phyloP scores from a whole-genome alignment of 2,888 invertebrate species.

The Microctonus hyperodae region DNA sequence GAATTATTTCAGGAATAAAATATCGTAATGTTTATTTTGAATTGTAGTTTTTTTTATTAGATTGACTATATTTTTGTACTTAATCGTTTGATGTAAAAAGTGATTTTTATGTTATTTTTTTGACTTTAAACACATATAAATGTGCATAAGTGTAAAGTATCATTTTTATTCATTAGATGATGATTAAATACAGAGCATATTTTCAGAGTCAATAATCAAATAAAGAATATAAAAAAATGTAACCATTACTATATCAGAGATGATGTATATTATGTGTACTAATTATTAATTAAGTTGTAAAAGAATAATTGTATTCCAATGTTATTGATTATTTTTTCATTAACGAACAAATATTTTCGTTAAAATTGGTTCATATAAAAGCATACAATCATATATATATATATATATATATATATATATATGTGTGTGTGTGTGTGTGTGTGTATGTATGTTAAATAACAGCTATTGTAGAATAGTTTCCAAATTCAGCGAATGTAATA shows the following conservation, averaged over 20 bases:
- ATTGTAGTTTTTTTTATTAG: background rate
- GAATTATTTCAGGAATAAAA: background rate
- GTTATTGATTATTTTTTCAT: background rate
- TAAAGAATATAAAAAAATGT: background rate
- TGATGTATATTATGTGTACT: background rate
- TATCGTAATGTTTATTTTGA: conserved; percentile 3
- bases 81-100: background rate
- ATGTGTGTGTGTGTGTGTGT: conserved; percentile 29
- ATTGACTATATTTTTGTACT: background rate
- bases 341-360: conserved; percentile 35
- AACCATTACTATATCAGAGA: background rate
- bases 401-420: conserved; percentile 31
- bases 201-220: background rate
- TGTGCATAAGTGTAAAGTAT: too few species aligned
- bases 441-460: conserved; percentile 36
- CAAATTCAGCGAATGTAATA: conserved; percentile 45
- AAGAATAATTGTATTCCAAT: background rate
- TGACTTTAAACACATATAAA: too few species aligned
- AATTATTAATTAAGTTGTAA: conserved; percentile 6
- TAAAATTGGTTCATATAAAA: conserved; percentile 44
- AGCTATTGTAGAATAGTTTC: conserved; percentile 41
- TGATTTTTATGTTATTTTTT: background rate
- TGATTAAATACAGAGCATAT: background rate
- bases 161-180: too few species aligned
- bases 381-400: conserved; percentile 36